A percentile compares a stretch with the other conserved stretches of the same genome.
These are phyloP conservation scores for Sciurus vulgaris DNA, from an alignment of 2,797 vertebrate genomes.

Conservation along the genomic window DNA sequence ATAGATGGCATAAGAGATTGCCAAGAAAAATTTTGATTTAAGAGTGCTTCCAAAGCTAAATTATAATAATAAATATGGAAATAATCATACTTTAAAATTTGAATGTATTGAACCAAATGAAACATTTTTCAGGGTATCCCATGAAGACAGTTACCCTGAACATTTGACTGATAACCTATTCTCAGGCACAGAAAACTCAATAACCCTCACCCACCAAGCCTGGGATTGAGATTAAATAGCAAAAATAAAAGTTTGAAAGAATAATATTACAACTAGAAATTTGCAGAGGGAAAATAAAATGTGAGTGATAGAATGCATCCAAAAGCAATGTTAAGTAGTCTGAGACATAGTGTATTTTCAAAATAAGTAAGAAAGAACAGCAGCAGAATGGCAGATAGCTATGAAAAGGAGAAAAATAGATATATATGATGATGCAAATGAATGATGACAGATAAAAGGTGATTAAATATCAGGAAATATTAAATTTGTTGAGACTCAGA, in stretches of 20 bases:
- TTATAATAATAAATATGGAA: constrained; percentile 37
- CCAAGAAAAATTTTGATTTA: constrained; percentile 8
- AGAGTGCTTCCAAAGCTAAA: constrained; percentile 4
- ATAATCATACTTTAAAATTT: constrained; percentile 56
- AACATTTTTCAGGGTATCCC: neutral
- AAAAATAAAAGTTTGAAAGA: neutral
- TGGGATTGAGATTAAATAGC: neutral
- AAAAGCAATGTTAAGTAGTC: neutral
- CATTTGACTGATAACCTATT: constrained; percentile 15
- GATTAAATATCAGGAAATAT: constrained; percentile 44
- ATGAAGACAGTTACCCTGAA: neutral
- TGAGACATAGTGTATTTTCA: neutral
- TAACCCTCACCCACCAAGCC: neutral
- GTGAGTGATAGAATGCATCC: neutral
- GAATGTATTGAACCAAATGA: neutral
- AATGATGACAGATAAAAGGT: neutral
- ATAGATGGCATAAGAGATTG: neutral
- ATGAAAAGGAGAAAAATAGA: neutral
- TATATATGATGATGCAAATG: constrained; percentile 15
- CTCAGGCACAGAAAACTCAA: neutral
- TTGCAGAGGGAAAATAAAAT: neutral
- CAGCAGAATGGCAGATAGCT: neutral
- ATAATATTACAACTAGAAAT: neutral
- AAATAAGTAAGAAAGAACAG: constrained; percentile 35
- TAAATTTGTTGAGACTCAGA: neutral